These are phyloP conservation scores for Oreochromis tanganicae DNA, from an alignment of 2,113 vertebrate species.

Conservation along the genomic window DNA sequence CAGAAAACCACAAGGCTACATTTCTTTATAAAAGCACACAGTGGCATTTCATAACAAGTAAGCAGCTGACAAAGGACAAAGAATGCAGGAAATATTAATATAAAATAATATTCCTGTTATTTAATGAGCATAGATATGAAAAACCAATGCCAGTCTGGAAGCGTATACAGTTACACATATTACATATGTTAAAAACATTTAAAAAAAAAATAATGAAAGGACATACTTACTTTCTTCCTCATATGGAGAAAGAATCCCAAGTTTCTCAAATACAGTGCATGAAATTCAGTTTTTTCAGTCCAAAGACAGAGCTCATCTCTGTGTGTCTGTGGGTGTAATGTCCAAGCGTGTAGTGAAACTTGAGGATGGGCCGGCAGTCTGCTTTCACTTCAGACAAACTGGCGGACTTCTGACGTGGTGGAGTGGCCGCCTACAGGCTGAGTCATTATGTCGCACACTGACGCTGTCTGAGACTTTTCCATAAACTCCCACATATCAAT, in stretches of 20 bases:
- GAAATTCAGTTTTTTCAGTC: constrained; percentile 25
- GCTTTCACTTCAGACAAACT: constrained; percentile 56
- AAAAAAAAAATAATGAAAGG: rapidly evolving
- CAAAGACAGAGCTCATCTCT: constrained; percentile 25
- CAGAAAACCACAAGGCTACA: not conserved
- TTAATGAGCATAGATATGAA: not conserved
- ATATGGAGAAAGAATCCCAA: constrained; percentile 63
- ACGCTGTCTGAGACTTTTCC: constrained; percentile 59
- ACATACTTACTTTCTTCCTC: constrained; percentile 67
- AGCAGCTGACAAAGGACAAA: not conserved
- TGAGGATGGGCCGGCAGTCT: constrained; percentile 54
- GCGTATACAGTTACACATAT: not conserved
- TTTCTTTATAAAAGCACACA: not conserved
- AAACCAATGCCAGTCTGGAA: not conserved
- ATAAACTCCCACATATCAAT: constrained; percentile 61
- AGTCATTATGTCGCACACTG: constrained; percentile 64
- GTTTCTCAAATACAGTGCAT: constrained; percentile 46
- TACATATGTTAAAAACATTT: not conserved
- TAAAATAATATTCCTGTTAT: not conserved
- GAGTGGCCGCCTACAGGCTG: constrained; percentile 69
- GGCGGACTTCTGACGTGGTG: constrained; percentile 51
- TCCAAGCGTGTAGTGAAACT: constrained; percentile 51
- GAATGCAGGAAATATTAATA: not conserved
- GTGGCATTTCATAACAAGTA: not conserved
- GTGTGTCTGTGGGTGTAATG: constrained; percentile 19